A percentile compares a stretch with the other conserved stretches of the same genome.
Evolutionary conservation across 1,140 invertebrate species (phyloP).

Genomic region (Caerostris extrusa): DNA sequence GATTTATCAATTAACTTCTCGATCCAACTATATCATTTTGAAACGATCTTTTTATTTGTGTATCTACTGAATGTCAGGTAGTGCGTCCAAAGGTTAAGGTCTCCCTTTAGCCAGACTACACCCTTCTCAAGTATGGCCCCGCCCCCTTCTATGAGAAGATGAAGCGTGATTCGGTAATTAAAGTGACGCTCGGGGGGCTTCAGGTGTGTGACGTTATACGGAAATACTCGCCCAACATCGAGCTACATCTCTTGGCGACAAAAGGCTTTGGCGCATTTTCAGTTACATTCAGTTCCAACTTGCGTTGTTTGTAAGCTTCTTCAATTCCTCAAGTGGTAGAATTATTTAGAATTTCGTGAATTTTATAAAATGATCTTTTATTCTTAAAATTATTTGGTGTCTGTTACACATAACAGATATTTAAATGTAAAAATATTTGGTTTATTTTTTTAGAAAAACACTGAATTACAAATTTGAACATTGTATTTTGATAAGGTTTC

Average conservation of each 20-base stretch:
- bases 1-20: slow-evolving; percentile 28
- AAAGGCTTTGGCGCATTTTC: background rate
- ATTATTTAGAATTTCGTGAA: no score
- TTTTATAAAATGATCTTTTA: no score
- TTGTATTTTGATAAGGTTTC: no score
- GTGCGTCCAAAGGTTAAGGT: slow-evolving; percentile 67
- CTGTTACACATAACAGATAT: no score
- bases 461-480: no score
- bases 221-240: slow-evolving; percentile 33
- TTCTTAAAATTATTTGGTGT: no score
- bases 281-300: background rate
- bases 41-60: background rate
- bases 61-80: background rate
- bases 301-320: no score
- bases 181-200: slow-evolving; percentile 18
- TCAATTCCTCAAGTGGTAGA: no score
- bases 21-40: background rate
- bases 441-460: no score
- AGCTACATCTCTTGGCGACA: slow-evolving; percentile 19
- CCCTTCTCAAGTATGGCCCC: slow-evolving; percentile 46
- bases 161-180: slow-evolving; percentile 76
- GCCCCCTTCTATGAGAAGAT: slow-evolving; percentile 21
- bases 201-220: slow-evolving; percentile 51
- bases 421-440: no score
- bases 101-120: slow-evolving; percentile 49